Percentiles rank a stretch among this genome's conserved stretches.
phyloP scores from a whole-genome alignment of 1,140 invertebrate genomes.

The Adelges cooleyi region DNA sequence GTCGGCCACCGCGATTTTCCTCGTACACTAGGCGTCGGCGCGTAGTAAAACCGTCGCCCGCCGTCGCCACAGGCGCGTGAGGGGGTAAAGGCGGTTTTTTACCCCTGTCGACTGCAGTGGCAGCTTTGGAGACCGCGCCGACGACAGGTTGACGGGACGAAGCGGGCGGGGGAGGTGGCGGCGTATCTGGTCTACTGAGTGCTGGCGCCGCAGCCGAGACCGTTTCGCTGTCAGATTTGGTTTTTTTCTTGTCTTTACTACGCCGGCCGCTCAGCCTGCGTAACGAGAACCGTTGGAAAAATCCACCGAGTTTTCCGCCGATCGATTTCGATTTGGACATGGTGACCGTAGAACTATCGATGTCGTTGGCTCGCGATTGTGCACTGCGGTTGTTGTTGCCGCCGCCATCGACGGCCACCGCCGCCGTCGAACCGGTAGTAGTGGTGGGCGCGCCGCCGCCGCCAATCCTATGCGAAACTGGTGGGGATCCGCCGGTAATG shows the following conservation, averaged over 20 bases:
- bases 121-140: constrained; percentile 37
- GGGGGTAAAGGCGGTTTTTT: constrained; percentile 26
- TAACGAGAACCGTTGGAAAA: constrained; percentile 44
- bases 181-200: constrained; percentile 38
- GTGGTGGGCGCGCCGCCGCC: background rate
- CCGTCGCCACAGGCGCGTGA: constrained; percentile 26
- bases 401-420: background rate
- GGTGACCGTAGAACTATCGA: background rate
- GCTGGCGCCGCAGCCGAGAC: constrained; percentile 31
- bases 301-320: constrained; percentile 39
- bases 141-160: constrained; percentile 24
- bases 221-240: constrained; percentile 37
- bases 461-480: constrained; percentile 4
- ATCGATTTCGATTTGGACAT: constrained; percentile 23
- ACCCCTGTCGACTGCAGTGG: constrained; percentile 36
- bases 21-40: constrained; percentile 30
- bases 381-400: constrained; percentile 4
- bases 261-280: constrained; percentile 41
- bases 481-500: constrained; percentile 29
- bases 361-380: constrained; percentile 16
- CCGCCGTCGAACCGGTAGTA: background rate
- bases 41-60: constrained; percentile 27
- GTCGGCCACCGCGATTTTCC: constrained; percentile 28
- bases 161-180: constrained; percentile 38
- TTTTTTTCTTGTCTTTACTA: constrained; percentile 34